A percentile compares a stretch with the other conserved stretches of the same genome.
phyloP scores from a whole-genome alignment of 2,797 vertebrate genomes.

The Gallinago solitaria region DNA sequence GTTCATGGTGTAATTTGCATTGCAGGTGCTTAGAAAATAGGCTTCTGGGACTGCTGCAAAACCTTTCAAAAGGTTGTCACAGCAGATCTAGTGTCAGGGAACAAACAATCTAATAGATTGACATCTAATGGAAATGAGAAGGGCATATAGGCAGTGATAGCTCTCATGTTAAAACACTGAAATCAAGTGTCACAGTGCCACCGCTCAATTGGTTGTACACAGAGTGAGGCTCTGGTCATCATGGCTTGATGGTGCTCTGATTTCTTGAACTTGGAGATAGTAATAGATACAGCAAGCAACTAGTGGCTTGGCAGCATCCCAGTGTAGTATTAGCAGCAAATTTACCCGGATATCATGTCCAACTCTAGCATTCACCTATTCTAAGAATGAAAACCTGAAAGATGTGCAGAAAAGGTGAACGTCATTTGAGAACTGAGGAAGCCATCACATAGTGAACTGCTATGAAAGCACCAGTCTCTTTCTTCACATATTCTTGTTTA shows the following conservation, averaged over 20 bases:
- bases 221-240: neutral
- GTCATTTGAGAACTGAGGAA: neutral
- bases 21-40: neutral
- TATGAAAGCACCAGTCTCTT: neutral
- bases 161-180: neutral
- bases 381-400: neutral
- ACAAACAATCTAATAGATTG: too few species aligned
- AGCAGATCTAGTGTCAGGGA: neutral
- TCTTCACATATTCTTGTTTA: rapidly evolving
- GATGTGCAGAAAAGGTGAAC: neutral
- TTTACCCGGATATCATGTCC: neutral
- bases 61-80: neutral
- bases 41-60: neutral
- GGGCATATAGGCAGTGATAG: neutral
- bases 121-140: neutral
- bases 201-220: neutral
- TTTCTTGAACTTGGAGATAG: neutral
- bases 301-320: neutral
- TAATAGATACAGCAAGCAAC: neutral
- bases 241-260: neutral
- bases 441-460: neutral
- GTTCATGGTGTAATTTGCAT: neutral
- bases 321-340: neutral
- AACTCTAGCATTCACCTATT: neutral
- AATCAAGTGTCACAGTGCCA: neutral